These are phyloP conservation scores for Eurytoma californica DNA, from an alignment of 2,888 invertebrate genomes.

Conservation along the genomic window DNA sequence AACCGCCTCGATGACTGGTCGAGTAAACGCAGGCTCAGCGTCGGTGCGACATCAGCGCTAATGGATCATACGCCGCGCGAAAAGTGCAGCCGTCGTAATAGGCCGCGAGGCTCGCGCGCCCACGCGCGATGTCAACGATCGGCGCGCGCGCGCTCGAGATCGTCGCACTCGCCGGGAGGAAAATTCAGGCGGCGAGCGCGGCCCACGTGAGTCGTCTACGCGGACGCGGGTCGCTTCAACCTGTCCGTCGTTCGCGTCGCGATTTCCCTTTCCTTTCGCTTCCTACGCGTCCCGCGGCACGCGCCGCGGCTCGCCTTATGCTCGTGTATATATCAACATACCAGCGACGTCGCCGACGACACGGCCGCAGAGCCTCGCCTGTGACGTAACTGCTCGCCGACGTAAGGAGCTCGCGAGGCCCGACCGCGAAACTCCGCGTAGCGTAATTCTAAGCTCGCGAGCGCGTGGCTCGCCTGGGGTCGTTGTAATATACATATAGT, in stretches of 20 bases:
- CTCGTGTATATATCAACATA: neutral
- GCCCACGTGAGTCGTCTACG: neutral
- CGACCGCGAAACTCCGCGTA: neutral
- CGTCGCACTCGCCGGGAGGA: neutral
- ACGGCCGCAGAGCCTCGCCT: neutral
- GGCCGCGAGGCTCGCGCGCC: neutral
- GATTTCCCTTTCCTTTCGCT: conserved; percentile 67
- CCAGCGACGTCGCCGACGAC: neutral
- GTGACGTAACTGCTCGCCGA: neutral
- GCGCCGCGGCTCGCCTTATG: neutral
- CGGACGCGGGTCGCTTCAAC: conserved; percentile 59
- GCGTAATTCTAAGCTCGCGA: neutral
- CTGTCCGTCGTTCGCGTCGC: conserved; percentile 53
- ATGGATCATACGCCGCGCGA: neutral
- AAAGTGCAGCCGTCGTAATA: neutral
- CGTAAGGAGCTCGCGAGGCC: neutral
- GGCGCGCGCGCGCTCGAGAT: neutral
- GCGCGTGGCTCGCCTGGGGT: conserved; percentile 1
- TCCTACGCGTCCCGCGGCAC: conserved; percentile 64
- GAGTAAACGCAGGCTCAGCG: too few species aligned
- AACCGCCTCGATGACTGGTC: too few species aligned
- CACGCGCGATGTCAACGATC: neutral
- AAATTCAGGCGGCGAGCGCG: neutral
- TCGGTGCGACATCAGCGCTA: neutral
- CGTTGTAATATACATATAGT: too few species aligned